Percentiles rank a stretch among this genome's conserved stretches.
Conservation (phyloP, 1,140 invertebrate species). For the Heterodera carotae region DNA sequence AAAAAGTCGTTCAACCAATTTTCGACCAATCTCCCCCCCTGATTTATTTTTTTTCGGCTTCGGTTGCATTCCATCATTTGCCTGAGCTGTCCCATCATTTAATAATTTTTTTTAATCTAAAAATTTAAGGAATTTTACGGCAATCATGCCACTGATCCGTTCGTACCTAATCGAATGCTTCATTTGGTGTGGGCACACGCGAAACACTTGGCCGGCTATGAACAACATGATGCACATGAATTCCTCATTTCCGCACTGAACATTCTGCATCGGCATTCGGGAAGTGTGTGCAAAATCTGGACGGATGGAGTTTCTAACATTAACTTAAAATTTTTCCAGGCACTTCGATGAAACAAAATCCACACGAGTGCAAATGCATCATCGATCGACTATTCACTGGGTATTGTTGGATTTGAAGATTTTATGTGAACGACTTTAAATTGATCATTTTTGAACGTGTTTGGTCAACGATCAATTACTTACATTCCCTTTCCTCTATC, state of each 20-base stretch:
- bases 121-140: slow-evolving; percentile 52
- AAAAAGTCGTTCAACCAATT: too few relatives aligned
- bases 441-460: too few relatives aligned
- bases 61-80: too few relatives aligned
- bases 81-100: too few relatives aligned
- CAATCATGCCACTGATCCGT: slow-evolving; percentile 41
- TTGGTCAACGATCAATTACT: too few relatives aligned
- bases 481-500: not conserved
- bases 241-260: slow-evolving; percentile 94
- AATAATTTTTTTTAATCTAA: too few relatives aligned
- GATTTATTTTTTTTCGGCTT: too few relatives aligned
- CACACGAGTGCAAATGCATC: slow-evolving; percentile 86
- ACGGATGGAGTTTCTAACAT: too few relatives aligned
- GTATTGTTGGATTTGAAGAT: not conserved
- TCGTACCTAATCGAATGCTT: slow-evolving; percentile 77
- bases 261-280: slow-evolving; percentile 82
- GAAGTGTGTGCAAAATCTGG: too few relatives aligned
- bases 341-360: slow-evolving; percentile 56
- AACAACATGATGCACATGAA: slow-evolving; percentile 98
- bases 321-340: slow-evolving; percentile 27
- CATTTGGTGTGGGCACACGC: slow-evolving; percentile 85
- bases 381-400: slow-evolving; percentile 92
- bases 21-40: too few relatives aligned
- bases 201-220: slow-evolving; percentile 85
- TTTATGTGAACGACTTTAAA: too few relatives aligned